phyloP scores from a whole-genome alignment of 1,140 invertebrate species.

The Pectinophora gossypiella region DNA sequence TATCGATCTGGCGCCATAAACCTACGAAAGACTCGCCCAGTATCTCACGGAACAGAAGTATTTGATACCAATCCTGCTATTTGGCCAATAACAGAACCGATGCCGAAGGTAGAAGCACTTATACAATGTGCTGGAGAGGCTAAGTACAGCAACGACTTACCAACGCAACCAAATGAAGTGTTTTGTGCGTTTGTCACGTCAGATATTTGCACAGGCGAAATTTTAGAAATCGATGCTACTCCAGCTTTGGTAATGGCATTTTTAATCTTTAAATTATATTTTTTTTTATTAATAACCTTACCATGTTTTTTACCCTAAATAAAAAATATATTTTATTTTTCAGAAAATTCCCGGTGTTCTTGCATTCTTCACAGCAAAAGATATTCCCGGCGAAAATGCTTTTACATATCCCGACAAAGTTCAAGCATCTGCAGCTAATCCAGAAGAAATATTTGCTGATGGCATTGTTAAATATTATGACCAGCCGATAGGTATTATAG shows the following conservation, averaged over 20 bases:
- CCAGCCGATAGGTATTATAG: constrained; percentile 85
- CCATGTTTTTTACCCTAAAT: no score
- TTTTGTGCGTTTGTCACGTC: constrained; percentile 79
- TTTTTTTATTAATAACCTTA: no score
- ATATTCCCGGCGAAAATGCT: constrained; percentile 84
- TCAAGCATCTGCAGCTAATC: constrained; percentile 62
- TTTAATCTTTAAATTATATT: no score
- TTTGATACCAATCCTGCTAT: constrained; percentile 80
- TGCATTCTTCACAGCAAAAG: constrained; percentile 83
- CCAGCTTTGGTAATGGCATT: constrained; percentile 80
- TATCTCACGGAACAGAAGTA: constrained; percentile 80
- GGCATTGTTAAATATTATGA: constrained; percentile 79
- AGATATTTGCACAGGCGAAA: constrained; percentile 39
- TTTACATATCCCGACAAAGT: constrained; percentile 62
- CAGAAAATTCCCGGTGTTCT: constrained; percentile 82
- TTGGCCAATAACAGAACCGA: constrained; percentile 85
- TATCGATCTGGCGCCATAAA: constrained; percentile 75
- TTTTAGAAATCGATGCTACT: constrained; percentile 76
- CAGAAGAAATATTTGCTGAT: constrained; percentile 74
- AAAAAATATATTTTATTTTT: constrained; percentile 37
- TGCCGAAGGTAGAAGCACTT: constrained; percentile 83
- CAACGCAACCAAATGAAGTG: constrained; percentile 75
- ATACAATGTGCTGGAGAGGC: constrained; percentile 79
- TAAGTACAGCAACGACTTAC: constrained; percentile 79
- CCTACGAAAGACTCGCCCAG: no score